phyloP scores from a whole-genome alignment of 2,888 invertebrate genomes.

The Acleris laterana region DNA sequence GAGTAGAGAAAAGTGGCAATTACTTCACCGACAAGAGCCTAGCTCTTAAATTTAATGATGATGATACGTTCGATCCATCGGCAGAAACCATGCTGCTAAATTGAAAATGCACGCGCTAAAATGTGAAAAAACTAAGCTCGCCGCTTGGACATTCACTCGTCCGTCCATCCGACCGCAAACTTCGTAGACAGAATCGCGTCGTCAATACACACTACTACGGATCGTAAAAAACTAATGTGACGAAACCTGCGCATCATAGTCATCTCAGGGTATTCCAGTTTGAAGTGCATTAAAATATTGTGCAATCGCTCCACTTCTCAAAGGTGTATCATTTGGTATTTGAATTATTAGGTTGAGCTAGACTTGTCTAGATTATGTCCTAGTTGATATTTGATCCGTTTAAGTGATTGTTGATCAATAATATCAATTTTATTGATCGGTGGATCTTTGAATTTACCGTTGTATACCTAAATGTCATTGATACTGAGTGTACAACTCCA shows the following conservation, averaged over 20 bases:
- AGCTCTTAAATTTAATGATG: too few species aligned
- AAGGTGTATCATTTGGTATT: slow-evolving; percentile 31
- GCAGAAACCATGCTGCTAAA: too few species aligned
- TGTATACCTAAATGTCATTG: neutral
- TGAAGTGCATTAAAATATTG: slow-evolving; percentile 22
- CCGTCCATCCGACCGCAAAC: too few species aligned
- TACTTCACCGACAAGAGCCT: too few species aligned
- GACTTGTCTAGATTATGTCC: slow-evolving; percentile 18
- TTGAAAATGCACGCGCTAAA: too few species aligned
- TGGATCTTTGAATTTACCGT: neutral
- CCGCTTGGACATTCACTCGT: too few species aligned
- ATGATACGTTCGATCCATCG: too few species aligned
- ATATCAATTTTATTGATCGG: neutral
- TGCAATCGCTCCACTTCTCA: slow-evolving; percentile 25
- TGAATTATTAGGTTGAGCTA: slow-evolving; percentile 8
- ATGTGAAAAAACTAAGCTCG: too few species aligned
- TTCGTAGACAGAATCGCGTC: too few species aligned
- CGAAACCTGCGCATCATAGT: slow-evolving; percentile 15
- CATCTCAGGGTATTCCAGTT: slow-evolving; percentile 26
- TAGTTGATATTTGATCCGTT: slow-evolving; percentile 30
- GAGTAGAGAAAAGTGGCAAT: too few species aligned
- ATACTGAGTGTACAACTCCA: neutral
- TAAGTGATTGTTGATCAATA: slow-evolving; percentile 24
- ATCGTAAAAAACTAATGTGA: slow-evolving; percentile 3
- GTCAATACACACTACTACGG: too few species aligned